Evolutionary conservation across 1,140 invertebrate species (phyloP), one percentile per base, ranked within the genome.

Genomic region (Wiebesia pumilae): DNA sequence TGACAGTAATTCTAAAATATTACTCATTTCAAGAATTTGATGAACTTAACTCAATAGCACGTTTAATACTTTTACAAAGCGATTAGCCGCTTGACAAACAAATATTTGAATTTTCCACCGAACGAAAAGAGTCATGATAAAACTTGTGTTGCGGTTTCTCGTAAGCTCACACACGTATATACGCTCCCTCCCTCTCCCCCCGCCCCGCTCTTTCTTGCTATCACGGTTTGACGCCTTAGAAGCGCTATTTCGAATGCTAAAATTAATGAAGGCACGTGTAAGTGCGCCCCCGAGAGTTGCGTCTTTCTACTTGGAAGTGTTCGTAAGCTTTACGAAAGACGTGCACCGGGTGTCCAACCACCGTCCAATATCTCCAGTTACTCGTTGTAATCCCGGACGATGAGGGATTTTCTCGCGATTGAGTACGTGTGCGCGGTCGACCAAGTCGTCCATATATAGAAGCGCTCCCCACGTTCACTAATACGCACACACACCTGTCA

Each of bases 361-460:
- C 4, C 54, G 62, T 43, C 40, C n/a, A 77, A 40, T 88, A 84
- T 88, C 82, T 88, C 81, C 87, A 89, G 85, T 89, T 83, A 75
- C 30, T 33, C 82, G 82, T 19, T 69, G 24, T 62, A 80, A 67
- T 81, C n/a, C 21, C 51, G 58, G 9, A 83, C 14, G 51, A 7
- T 54, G 43, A 71, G 67, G 75, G 86, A 81, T 82, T 87, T 88
- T 85, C 75, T 12, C 51, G 80, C 30, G 78, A 35, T 1, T 38
- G 43, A 21, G 51, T 73, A 88, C 86, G 65, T 87, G 86, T 90
- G 89, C 43, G 87, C 90, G 69, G 51, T 27, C 71, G 90, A 91
- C 91, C 91, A 91, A 90, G 91, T 91, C 91, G 58, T 91, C 90
- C 91, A 91, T 91, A 91, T 92, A 93, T 93, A 92, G 91, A 91